A percentile compares a stretch with the other conserved stretches of the same genome.
Conservation (phyloP, 1,140 invertebrate genomes). For the Ladona fulva region DNA sequence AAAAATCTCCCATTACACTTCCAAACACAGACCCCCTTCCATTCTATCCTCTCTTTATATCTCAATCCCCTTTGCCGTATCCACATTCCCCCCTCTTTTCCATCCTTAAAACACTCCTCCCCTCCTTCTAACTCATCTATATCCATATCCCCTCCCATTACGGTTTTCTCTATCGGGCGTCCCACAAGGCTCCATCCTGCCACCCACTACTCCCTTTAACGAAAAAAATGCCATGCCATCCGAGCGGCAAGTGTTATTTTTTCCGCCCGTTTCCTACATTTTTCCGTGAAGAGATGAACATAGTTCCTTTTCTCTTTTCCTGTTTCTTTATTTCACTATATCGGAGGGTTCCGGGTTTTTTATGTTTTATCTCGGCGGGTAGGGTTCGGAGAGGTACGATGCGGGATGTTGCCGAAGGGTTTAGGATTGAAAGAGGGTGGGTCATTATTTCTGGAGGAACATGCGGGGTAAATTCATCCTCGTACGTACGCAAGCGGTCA, state of each 20-base stretch:
- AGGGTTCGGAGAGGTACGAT: too few species aligned
- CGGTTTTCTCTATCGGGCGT: background rate
- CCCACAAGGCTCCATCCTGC: too few species aligned
- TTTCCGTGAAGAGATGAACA: background rate
- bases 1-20: background rate
- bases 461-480: too few species aligned
- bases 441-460: too few species aligned
- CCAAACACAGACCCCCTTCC: background rate
- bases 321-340: background rate
- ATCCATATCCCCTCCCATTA: background rate
- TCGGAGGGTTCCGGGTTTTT: too few species aligned
- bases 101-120: background rate
- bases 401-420: too few species aligned
- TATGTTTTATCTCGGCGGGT: too few species aligned
- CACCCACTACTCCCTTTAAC: background rate
- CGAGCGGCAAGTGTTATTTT: background rate
- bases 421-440: too few species aligned
- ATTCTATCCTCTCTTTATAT: background rate
- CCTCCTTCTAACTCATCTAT: background rate
- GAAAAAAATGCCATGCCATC: background rate
- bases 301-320: background rate
- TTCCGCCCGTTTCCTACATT: background rate
- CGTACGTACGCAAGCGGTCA: too few species aligned
- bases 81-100: background rate
- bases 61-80: background rate